Percentiles rank a stretch among this genome's conserved stretches.
Conservation (phyloP, 2,113 vertebrate species). For the Gila orcuttii region DNA sequence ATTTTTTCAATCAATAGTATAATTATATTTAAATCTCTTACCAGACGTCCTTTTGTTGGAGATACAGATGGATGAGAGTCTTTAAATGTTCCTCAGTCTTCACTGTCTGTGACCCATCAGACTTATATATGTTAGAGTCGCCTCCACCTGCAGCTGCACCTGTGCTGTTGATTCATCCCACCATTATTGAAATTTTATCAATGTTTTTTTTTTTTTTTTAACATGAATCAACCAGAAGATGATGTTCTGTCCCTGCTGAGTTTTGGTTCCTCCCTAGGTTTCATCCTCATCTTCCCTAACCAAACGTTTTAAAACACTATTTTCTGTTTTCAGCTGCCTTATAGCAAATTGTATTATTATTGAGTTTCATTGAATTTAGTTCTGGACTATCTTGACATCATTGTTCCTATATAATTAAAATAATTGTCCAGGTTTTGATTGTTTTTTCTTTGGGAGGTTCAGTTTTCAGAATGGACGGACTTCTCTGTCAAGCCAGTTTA, state of each 20-base stretch:
- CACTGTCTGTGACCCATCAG: not conserved
- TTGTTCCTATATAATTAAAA: not conserved
- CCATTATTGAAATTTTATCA: not conserved
- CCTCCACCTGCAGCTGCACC: not conserved
- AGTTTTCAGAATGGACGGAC: not conserved
- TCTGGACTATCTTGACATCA: not conserved
- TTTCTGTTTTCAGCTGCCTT: not conserved
- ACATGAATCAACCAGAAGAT: not conserved
- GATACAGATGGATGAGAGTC: not conserved
- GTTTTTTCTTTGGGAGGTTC: not conserved
- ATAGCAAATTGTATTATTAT: not conserved
- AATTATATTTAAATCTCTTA: not conserved
- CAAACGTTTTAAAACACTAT: not conserved
- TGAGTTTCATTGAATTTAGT: not conserved
- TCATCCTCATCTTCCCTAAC: not conserved
- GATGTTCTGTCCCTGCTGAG: not conserved
- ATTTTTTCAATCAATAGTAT: not conserved
- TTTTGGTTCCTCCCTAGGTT: constrained; percentile 1
- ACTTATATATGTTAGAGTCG: not conserved
- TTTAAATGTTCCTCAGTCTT: not conserved
- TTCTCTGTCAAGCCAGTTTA: not conserved
- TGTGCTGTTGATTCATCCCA: not conserved
- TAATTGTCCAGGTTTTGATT: not conserved
- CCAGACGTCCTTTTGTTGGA: not conserved
- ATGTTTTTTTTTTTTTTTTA: not conserved